These are phyloP conservation scores for Drosophila quadrilineata DNA, from an alignment of 1,140 invertebrate genomes.

Conservation along the genomic window DNA sequence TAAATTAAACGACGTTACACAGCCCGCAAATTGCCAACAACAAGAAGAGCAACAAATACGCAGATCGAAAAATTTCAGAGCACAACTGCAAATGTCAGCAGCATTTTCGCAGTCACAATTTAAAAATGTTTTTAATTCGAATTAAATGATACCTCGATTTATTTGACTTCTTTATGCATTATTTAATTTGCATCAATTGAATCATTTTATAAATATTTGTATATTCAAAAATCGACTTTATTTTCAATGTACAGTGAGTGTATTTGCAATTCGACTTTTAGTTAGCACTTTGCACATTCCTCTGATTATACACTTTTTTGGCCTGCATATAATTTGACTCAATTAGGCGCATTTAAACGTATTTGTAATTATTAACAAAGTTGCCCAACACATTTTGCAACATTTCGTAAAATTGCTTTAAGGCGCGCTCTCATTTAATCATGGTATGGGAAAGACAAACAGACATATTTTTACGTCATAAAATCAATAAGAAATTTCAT, in stretches of 20 bases:
- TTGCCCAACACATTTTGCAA: slow-evolving; percentile 3
- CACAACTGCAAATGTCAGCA: slow-evolving; percentile 63
- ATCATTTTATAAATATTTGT: too few species aligned
- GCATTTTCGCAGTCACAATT: slow-evolving; percentile 41
- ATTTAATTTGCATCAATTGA: too few species aligned
- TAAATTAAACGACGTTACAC: slow-evolving; percentile 57
- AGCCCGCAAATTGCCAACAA: slow-evolving; percentile 31
- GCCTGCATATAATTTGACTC: slow-evolving; percentile 55
- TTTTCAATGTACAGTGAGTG: not conserved
- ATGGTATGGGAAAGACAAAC: slow-evolving; percentile 2
- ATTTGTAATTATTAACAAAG: slow-evolving; percentile 50
- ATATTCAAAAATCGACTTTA: too few species aligned
- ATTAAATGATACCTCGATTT: not conserved
- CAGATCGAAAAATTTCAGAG: slow-evolving; percentile 8
- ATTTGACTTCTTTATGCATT: too few species aligned
- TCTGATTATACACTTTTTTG: slow-evolving; percentile 30
- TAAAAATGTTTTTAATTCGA: slow-evolving; percentile 8
- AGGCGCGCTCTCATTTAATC: slow-evolving; percentile 23
- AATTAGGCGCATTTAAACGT: slow-evolving; percentile 58
- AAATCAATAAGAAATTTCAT: slow-evolving; percentile 69
- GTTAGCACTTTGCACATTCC: slow-evolving; percentile 16
- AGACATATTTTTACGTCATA: slow-evolving; percentile 23
- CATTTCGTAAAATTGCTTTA: slow-evolving; percentile 23
- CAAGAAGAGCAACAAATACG: not conserved
- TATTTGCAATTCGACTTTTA: not conserved